Base-by-base conservation (phyloP, 2,888 invertebrate species). In the Stenolophus ochropezus region DNA sequence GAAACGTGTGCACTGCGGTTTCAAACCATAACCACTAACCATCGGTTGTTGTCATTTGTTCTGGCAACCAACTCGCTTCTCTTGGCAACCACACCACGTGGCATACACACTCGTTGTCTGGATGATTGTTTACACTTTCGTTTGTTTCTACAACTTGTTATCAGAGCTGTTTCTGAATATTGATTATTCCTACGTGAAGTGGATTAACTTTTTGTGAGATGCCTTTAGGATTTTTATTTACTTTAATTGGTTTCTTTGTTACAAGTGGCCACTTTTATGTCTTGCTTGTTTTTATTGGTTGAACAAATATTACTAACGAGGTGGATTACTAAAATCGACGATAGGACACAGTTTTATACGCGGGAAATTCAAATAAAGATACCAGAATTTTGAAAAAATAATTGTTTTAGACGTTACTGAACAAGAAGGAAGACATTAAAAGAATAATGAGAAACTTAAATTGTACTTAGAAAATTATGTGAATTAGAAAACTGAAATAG, bases 1-100 rank as follows among this genome's bases (percentile, higher is more conserved):
- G 79, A 80, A 80, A 80, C 80, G 80, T 80, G 80, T 80, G 80
- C 42, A 73, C 56, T 80, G 80, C 73, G 80, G 80, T 80, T 80
- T 71, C 25, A 73, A 73, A 33, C 56, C 73, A 47, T 58, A 80
- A 80, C 80, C 80, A 33, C 80, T 80, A 80, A 80, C 71, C 80
- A 73, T 56, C 73, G 80, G 65, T 51, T 80, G 56, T 27, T 80
- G 80, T 80, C 80, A 80, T 80, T 80, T 58, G 20, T 42, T 58
- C 21, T n/a, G n/a, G 1, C 80, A 80, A 14, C 14, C n/a, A 8
- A 14, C 11, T 42, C 33, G 11, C 33, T 42, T 42, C 33, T 42
- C 33, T 11, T 42, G 11, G 11, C 33, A 42, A 42, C 33, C 33
- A 42, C 33, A 42, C 11, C 0, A 33, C 1, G 11, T 42, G 33